Conservation (phyloP, 2,113 vertebrate species). For the Tragulus kanchil region DNA sequence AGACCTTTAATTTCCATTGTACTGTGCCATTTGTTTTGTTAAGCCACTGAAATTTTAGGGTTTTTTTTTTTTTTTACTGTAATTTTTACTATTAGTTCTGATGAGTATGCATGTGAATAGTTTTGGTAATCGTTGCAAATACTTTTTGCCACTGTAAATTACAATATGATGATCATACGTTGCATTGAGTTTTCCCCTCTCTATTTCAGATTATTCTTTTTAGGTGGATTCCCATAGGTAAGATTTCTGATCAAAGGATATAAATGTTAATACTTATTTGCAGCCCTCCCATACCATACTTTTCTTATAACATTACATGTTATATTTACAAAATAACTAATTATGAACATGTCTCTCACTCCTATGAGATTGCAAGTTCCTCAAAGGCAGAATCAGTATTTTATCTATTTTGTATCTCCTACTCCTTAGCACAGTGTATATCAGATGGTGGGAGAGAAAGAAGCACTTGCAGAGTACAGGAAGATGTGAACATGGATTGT, state of each 20-base stretch:
- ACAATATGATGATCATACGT: background rate
- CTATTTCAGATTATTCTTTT: background rate
- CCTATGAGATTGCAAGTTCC: background rate
- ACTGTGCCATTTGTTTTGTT: background rate
- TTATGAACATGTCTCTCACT: background rate
- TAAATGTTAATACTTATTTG: background rate
- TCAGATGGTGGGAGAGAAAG: background rate
- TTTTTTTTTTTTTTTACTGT: background rate
- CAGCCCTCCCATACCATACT: background rate
- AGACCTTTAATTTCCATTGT: background rate
- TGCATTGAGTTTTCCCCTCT: background rate
- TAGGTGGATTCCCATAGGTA: constrained; percentile 14
- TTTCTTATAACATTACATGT: background rate
- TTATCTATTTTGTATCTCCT: background rate
- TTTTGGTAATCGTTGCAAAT: background rate
- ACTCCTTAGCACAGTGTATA: background rate
- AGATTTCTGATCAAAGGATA: background rate
- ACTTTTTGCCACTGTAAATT: background rate
- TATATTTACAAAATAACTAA: background rate
- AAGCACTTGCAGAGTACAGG: background rate
- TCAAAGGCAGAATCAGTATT: background rate
- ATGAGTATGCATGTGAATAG: background rate
- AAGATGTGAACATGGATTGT: background rate
- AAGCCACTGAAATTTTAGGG: background rate
- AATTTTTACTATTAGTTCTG: background rate